These are phyloP conservation scores for Loripinus fragilis DNA, from an alignment of 2,888 invertebrate species.

Conservation along the genomic window DNA sequence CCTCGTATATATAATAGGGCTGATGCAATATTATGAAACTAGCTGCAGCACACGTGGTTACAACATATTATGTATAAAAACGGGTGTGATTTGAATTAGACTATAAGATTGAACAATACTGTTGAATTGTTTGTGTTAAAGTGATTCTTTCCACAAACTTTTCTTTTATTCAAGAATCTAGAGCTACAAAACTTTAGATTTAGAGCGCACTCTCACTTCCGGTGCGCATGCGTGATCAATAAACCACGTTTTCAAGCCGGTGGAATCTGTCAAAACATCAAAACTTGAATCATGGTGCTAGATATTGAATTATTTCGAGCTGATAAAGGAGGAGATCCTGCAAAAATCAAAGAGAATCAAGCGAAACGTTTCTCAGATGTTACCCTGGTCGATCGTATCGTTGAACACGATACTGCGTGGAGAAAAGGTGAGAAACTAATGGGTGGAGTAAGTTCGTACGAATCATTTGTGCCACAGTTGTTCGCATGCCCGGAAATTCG, in stretches of 20 bases:
- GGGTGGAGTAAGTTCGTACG: background rate
- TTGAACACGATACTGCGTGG: conserved; percentile 95
- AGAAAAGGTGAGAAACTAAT: conserved; percentile 87
- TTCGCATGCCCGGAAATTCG: too few species aligned
- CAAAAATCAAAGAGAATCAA: conserved; percentile 96
- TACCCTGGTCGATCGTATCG: conserved; percentile 94
- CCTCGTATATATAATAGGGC: too few species aligned
- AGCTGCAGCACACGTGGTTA: too few species aligned
- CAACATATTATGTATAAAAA: too few species aligned
- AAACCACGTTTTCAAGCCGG: conserved; percentile 4
- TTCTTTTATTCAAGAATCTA: too few species aligned
- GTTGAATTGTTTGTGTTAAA: too few species aligned
- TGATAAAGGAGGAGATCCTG: conserved; percentile 97
- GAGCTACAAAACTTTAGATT: background rate
- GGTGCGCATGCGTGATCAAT: background rate
- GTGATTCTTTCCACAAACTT: too few species aligned
- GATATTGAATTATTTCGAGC: conserved; percentile 98
- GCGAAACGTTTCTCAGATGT: conserved; percentile 96
- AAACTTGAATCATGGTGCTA: conserved; percentile 98
- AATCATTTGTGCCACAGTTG: too few species aligned
- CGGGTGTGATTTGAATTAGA: too few species aligned
- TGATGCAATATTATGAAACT: too few species aligned
- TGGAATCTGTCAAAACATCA: conserved; percentile 23
- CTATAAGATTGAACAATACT: too few species aligned
- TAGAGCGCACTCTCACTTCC: background rate